phyloP scores from a whole-genome alignment of 64 coral and sea anemone species.

The Montipora cactus region DNA sequence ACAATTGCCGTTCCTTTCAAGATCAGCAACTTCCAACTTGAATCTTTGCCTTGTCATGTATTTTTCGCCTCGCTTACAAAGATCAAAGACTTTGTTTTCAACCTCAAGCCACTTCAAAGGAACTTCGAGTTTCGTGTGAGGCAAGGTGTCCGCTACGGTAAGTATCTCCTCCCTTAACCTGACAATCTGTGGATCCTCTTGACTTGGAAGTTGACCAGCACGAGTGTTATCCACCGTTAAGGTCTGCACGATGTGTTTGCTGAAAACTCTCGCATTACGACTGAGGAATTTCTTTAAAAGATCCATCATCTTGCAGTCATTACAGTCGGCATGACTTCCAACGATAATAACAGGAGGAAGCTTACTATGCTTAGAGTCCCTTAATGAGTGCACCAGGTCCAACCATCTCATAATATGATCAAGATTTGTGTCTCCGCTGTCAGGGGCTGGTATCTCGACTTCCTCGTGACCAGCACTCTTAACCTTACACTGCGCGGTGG shows the following conservation, averaged over 20 bases:
- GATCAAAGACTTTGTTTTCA: neutral
- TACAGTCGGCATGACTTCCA: neutral
- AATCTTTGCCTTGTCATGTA: constrained; percentile 4
- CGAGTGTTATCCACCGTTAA: constrained; percentile 13
- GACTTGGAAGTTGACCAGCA: neutral
- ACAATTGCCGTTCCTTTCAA: neutral
- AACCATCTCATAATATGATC: constrained; percentile 45
- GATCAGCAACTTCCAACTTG: neutral
- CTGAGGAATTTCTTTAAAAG: neutral
- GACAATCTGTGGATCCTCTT: constrained; percentile 2
- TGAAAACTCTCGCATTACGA: constrained; percentile 10
- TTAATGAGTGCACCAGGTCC: constrained; percentile 20
- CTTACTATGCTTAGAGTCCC: neutral
- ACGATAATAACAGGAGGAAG: neutral
- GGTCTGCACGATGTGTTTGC: neutral
- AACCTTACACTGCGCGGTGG: neutral
- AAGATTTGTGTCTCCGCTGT: constrained; percentile 22
- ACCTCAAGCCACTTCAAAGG: constrained; percentile 19
- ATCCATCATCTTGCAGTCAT: neutral
- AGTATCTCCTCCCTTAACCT: neutral
- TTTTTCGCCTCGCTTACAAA: neutral
- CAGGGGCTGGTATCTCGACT: neutral
- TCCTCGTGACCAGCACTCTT: neutral
- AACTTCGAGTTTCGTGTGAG: constrained; percentile 7
- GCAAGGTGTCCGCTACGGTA: neutral